A percentile compares a stretch with the other conserved stretches of the same genome.
Evolutionary conservation across 2,113 vertebrate genomes (phyloP).

Genomic region (Tetrax tetrax): DNA sequence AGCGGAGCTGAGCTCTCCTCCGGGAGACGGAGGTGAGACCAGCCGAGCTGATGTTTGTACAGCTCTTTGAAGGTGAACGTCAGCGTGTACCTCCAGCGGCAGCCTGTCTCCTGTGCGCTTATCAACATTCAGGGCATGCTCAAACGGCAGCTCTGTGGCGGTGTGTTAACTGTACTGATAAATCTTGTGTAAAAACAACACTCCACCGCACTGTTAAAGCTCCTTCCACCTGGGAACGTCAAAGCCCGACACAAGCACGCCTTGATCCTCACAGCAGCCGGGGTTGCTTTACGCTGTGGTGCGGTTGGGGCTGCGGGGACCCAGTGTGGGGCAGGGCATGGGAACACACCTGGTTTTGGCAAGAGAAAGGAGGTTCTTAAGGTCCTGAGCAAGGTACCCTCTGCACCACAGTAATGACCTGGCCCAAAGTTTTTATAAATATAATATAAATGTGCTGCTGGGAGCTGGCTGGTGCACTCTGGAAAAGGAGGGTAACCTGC

Average conservation of each 20-base stretch:
- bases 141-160: background rate
- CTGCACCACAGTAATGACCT: background rate
- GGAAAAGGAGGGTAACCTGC: background rate
- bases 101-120: background rate
- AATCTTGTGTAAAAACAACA: constrained; percentile 59
- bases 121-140: constrained; percentile 50
- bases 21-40: background rate
- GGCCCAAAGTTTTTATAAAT: background rate
- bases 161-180: constrained; percentile 42
- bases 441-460: accelerated
- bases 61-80: background rate
- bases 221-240: constrained; percentile 34
- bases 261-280: background rate
- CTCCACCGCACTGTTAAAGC: background rate
- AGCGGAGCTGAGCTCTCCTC: background rate
- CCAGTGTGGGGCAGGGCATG: background rate
- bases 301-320: accelerated
- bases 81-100: background rate
- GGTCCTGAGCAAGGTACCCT: background rate
- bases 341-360: background rate
- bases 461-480: background rate
- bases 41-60: background rate
- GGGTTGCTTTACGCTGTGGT: accelerated
- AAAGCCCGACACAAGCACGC: background rate
- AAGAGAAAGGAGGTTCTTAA: background rate